Evolutionary conservation across 2,113 vertebrate species (phyloP), one percentile per base, ranked within the genome.

Genomic region (Brachirus orientalis): DNA sequence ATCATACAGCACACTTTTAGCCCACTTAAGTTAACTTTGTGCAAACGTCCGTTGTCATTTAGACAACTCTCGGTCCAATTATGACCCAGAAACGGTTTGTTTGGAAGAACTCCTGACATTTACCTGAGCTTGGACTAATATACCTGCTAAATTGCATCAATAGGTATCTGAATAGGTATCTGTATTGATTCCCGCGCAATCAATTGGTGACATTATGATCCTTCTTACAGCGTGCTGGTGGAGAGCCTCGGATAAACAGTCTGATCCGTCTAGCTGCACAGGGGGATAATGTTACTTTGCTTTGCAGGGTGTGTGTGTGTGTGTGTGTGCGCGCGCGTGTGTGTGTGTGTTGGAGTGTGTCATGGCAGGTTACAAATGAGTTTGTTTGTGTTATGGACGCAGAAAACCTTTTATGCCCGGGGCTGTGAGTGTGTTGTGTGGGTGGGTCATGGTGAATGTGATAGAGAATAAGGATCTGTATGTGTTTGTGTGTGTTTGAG

Each of bases 301-400:
- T 63, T 72, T 63, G 80, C 54, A 0, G 60, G 19, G 63, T 20
- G 50, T 62, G 66, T 54, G 66, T 1, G 60, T 22, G 63, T 20
- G 50, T 62, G 66, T 54, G 66, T 36, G 75, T 40, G 46, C 7
- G 64, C 53, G 43, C 43, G 64, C 38, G 65, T 58, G 60, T 47
- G 65, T 50, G 55, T 70, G 80, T 62, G 69, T 72, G 68, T 64
- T 48, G 41, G 73, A 57, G 80, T 84, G 79, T 79, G 74, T 80
- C 75, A 59, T 86, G 88, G 86, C 85, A 86, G 86, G 88, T 91
- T 89, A 91, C 87, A 91, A 89, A 90, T 90, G 86, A 89, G 89
- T 91, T 90, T 91, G 89, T 90, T 91, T 90, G 89, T 86, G 86
- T 83, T 86, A 77, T 79, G 80, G 85, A 87, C 84, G 67, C 89